Evolutionary conservation across 2,888 invertebrate genomes (phyloP), one percentile per base, ranked within the genome.

Genomic region (Heteromurus nitidus): DNA sequence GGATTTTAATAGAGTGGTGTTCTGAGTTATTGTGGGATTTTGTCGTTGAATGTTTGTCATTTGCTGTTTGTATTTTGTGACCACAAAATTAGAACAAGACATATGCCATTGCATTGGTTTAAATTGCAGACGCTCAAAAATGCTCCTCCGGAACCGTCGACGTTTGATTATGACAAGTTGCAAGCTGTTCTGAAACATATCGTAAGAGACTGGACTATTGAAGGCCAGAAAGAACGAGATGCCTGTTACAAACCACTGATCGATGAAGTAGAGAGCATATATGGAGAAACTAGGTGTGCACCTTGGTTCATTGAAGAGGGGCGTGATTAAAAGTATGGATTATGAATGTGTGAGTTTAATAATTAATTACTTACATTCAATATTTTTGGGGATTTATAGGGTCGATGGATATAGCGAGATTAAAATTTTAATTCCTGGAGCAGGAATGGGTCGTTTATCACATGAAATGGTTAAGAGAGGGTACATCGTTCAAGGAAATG

Each of bases 401-500:
- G 31, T 26, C 18, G 53, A 83, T 44, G 75, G 70, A 30, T 65
- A 73, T 26, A 82, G 82, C 18, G 62, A 68, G 11, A 67, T 97
- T 20, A 93, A 93, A 87, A 92, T 98, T 72, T 90, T 99, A 80
- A 97, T 99, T 18, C 99, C 99, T 9, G 99, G 99, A 1, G 96
- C 98, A n/a, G 99, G 99, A 0, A 91, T 99, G 3, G 98, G 98
- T 0, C 91, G 99, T 80, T 91, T 99, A 1, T 96, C 97, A 0
- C 98, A 95, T 91, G 99, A 99, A 91, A 92, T 99, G 31, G 97
- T 98, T 0, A 92, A 92, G 76, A 91, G 93, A 20, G 98, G 98
- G 0, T 99, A 94, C 90, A 92, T 92, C 11, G 98, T 98, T 88
- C 96, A 98, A 90, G 99, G 98, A 85, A 99, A 99, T 89, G 99